phyloP scores from a whole-genome alignment of 2,113 vertebrate genomes.

The Callionymus lyra region DNA sequence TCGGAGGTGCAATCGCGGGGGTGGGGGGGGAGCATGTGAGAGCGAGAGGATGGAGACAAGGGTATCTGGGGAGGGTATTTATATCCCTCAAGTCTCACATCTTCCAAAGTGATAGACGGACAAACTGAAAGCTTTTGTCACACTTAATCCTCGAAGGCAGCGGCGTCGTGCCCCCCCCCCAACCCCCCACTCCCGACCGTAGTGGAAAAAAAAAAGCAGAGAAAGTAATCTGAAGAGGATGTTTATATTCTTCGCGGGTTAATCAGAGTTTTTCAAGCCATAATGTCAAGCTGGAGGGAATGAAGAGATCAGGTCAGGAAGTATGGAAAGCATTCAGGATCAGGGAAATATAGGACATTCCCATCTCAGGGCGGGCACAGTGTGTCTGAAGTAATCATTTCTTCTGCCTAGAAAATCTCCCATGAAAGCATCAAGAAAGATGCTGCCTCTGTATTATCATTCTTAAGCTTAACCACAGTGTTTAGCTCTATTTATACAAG shows the following conservation, averaged over 20 bases:
- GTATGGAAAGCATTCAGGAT: slow-evolving; percentile 27
- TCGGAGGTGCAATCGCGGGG: slow-evolving; percentile 23
- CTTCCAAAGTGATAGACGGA: slow-evolving; percentile 57
- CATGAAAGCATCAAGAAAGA: slow-evolving; percentile 20
- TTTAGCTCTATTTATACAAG: slow-evolving; percentile 15
- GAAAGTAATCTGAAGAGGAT: slow-evolving; percentile 14
- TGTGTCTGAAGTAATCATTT: slow-evolving; percentile 48
- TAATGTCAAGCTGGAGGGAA: slow-evolving; percentile 25
- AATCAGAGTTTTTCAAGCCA: slow-evolving; percentile 35
- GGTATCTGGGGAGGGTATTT: slow-evolving; percentile 59
- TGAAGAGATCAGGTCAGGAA: slow-evolving; percentile 13
- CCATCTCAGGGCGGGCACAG: slow-evolving; percentile 33
- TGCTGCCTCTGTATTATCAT: slow-evolving; percentile 9
- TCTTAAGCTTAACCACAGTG: slow-evolving; percentile 23
- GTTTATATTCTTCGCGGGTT: slow-evolving; percentile 20
- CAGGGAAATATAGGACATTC: slow-evolving; percentile 28
- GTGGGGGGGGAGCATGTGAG: slow-evolving; percentile 26
- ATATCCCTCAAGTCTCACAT: slow-evolving; percentile 59
- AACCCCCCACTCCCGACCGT: slow-evolving; percentile 10
- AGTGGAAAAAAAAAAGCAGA: slow-evolving; percentile 30
- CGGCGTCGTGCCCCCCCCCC: slow-evolving; percentile 16
- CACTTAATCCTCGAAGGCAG: slow-evolving; percentile 45
- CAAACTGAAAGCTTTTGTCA: slow-evolving; percentile 57
- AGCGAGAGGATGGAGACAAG: slow-evolving; percentile 42
- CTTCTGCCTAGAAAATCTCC: slow-evolving; percentile 36